A percentile compares a stretch with the other conserved stretches of the same genome.
phyloP scores from a whole-genome alignment of 2,888 invertebrate genomes.

The Drosophila nr. medialis region DNA sequence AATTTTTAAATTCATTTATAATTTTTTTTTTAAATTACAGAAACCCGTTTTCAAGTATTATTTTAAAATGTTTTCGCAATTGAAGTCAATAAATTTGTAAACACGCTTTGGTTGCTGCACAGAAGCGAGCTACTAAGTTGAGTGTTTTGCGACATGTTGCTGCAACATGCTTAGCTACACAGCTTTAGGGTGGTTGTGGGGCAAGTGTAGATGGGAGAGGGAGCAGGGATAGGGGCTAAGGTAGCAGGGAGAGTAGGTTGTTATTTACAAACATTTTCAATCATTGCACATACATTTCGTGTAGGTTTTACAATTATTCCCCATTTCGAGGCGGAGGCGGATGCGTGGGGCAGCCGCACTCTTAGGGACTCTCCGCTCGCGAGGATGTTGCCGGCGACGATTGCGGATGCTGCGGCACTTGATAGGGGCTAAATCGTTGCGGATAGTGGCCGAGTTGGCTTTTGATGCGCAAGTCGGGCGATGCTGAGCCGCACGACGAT shows the following conservation, averaged over 20 bases:
- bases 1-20: not conserved
- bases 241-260: not conserved
- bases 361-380: constrained; percentile 68
- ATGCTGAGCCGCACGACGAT: constrained; percentile 84
- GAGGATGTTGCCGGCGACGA: constrained; percentile 71
- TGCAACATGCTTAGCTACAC: constrained; percentile 62
- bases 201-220: not conserved
- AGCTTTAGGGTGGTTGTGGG: constrained; percentile 9
- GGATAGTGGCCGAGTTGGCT: constrained; percentile 81
- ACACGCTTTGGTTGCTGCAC: constrained; percentile 24
- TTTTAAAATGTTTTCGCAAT: not conserved
- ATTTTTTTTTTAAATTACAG: not conserved
- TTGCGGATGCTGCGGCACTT: constrained; percentile 76
- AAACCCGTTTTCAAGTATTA: constrained; percentile 1
- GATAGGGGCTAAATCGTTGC: constrained; percentile 83
- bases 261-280: constrained; percentile 69
- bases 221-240: not conserved
- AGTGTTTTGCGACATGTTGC: constrained; percentile 62
- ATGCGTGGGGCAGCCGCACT: not conserved
- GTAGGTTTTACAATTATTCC: constrained; percentile 5
- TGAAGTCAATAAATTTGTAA: not conserved
- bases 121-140: constrained; percentile 36
- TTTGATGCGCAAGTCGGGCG: constrained; percentile 84
- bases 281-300: constrained; percentile 74
- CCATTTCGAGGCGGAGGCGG: not conserved